Evolutionary conservation across 2,113 vertebrate genomes (phyloP).

Genomic region (Cryptomyrus ogoouensis): DNA sequence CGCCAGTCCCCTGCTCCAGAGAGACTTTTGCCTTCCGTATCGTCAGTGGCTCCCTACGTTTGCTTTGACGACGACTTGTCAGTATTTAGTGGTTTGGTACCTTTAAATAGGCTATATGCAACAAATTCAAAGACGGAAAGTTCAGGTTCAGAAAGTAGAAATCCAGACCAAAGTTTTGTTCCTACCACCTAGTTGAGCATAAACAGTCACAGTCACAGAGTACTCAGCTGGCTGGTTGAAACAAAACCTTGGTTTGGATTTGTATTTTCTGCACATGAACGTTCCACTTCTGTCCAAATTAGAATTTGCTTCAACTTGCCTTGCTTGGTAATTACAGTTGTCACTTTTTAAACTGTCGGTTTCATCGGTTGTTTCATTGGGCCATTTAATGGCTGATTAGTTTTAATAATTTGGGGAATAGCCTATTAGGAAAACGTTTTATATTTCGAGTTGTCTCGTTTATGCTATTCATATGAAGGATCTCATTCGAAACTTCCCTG

Average conservation of each 20-base stretch:
- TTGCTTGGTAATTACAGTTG: not conserved
- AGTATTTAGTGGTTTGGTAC: conserved; percentile 38
- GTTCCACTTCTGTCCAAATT: not conserved
- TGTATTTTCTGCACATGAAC: not conserved
- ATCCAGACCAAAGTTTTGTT: too few species aligned
- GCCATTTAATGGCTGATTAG: not conserved
- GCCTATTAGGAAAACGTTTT: not conserved
- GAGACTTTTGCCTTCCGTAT: conserved; percentile 51
- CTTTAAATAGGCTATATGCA: not conserved
- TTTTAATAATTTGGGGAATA: not conserved
- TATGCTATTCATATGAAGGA: not conserved
- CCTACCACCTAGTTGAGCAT: not conserved
- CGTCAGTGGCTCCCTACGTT: conserved; percentile 57
- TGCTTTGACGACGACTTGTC: conserved; percentile 67
- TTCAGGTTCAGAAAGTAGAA: too few species aligned
- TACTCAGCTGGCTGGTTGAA: not conserved
- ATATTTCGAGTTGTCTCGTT: not conserved
- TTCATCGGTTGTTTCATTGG: not conserved
- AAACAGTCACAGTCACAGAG: not conserved
- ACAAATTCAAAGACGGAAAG: not conserved
- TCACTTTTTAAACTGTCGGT: not conserved
- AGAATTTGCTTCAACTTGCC: not conserved
- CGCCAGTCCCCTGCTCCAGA: conserved; percentile 50
- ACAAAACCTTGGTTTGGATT: not conserved
- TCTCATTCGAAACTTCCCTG: not conserved